Base-by-base conservation (phyloP, 2,888 invertebrate genomes). In the Epistrophe grossulariae region DNA sequence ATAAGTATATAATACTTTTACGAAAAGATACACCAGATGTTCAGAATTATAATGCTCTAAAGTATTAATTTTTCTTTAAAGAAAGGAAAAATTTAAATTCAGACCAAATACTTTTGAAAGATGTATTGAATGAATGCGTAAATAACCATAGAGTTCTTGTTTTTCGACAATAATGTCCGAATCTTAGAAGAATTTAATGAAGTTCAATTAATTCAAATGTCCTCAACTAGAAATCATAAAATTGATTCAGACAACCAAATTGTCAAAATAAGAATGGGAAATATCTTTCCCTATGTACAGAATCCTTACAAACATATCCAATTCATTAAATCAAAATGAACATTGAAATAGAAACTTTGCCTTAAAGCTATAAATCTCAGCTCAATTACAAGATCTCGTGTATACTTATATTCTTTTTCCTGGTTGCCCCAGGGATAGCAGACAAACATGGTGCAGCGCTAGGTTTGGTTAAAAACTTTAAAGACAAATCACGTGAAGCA, bases 401-500 rank as follows among this genome's bases (percentile, higher is more conserved):
- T 43, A n/a, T n/a, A n/a, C n/a, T n/a, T 24, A n/a, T 50, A 13
- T 31, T 31, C 19, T 17, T 31, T 17, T 40, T 19, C 9, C 66
- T 50, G 15, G 68, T 68, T 68, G 68, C 50, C 68, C 19, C 0
- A 50, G 35, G 50, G 68, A 68, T 35, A 50, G n/a, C 2, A 0
- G 17, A 59, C 13, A 13, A 1, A n/a, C 13, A 4, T 3, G 64
- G n/a, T 9, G 0, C 35, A 35, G 57, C 35, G 13, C n/a, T 52
- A 31, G 28, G 9, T 55, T 55, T 55, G 40, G 4, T 66, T 66
- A 31, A 45, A 55, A 50, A 31, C 55, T n/a, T 79, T 17, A 64
- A 35, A 55, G 35, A 40, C 40, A 55, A 70, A 70, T 70, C 40
- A 40, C 28, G 24, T 31, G 28, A 48, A 68, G 55, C 66, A 80